phyloP scores from a whole-genome alignment of 2,888 invertebrate genomes.

The Metellina segmentata region DNA sequence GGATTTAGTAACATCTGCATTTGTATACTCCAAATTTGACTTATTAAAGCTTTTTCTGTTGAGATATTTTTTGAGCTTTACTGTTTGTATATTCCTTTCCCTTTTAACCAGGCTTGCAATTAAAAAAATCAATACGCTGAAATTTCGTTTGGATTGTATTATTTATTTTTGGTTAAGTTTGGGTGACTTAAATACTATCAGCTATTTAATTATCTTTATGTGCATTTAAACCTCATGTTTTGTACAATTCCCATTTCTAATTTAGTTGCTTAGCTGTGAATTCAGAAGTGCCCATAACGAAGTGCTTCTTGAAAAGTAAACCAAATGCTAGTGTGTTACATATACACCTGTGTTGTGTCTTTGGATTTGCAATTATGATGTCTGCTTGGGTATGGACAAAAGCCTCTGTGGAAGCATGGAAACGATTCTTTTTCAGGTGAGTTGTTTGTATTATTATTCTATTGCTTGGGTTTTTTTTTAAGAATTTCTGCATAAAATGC shows the following conservation, averaged over 20 bases:
- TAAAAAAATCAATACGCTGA: neutral
- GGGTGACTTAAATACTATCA: neutral
- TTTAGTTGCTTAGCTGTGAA: conserved; percentile 58
- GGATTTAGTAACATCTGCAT: too few species aligned
- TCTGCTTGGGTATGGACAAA: conserved; percentile 97
- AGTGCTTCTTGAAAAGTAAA: conserved; percentile 82
- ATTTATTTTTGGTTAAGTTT: neutral
- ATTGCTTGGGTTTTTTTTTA: too few species aligned
- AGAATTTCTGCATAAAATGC: too few species aligned
- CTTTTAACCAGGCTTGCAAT: neutral
- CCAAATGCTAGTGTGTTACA: conserved; percentile 92
- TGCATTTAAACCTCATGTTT: neutral
- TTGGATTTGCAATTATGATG: conserved; percentile 92
- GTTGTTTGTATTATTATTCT: neutral
- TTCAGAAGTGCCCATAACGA: conserved; percentile 15
- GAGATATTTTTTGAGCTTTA: too few species aligned
- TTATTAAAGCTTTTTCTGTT: too few species aligned
- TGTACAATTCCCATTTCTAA: conserved; percentile 9
- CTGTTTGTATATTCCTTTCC: neutral
- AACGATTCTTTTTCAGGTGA: conserved; percentile 90
- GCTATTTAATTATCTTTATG: neutral
- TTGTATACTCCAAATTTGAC: too few species aligned
- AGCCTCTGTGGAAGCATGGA: conserved; percentile 92
- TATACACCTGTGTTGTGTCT: conserved; percentile 90
- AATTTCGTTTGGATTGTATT: neutral